Conservation (phyloP, 30 jellyfish, hydroid and myxozoan genomes). For the Aurelia sp. region DNA sequence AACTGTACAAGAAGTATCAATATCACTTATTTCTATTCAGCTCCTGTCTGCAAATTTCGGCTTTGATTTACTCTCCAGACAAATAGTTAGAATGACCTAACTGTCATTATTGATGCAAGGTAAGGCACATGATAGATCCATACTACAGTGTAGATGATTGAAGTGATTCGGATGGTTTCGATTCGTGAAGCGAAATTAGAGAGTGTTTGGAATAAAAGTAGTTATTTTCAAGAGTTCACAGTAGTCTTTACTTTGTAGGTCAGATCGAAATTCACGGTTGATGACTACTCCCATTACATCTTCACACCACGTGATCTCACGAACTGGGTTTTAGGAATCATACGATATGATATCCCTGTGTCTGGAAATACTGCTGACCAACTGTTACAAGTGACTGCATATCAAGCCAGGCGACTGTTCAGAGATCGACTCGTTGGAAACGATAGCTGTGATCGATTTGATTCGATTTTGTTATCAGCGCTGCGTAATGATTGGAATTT, state of each 20-base stretch:
- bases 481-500: slow-evolving; percentile 90
- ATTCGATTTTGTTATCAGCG: slow-evolving; percentile 65
- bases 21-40: no score
- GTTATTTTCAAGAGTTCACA: no score
- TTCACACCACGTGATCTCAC: slow-evolving; percentile 96
- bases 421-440: slow-evolving; percentile 93
- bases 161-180: no score
- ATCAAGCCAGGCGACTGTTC: slow-evolving; percentile 83
- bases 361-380: slow-evolving; percentile 72
- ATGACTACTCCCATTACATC: slow-evolving; percentile 89
- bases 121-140: no score
- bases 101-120: no score
- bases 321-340: slow-evolving; percentile 85
- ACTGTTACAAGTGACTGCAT: slow-evolving; percentile 71
- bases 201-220: no score
- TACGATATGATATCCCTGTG: slow-evolving; percentile 77
- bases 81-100: no score
- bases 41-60: no score
- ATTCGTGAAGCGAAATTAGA: no score
- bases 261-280: slow-evolving; percentile 85
- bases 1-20: no score
- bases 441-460: slow-evolving; percentile 83
- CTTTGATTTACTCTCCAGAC: no score
- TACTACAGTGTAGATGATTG: no score
- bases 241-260: slow-evolving; percentile 35